Evolutionary conservation across 1,140 invertebrate genomes (phyloP).

Genomic region (Panonychus citri): DNA sequence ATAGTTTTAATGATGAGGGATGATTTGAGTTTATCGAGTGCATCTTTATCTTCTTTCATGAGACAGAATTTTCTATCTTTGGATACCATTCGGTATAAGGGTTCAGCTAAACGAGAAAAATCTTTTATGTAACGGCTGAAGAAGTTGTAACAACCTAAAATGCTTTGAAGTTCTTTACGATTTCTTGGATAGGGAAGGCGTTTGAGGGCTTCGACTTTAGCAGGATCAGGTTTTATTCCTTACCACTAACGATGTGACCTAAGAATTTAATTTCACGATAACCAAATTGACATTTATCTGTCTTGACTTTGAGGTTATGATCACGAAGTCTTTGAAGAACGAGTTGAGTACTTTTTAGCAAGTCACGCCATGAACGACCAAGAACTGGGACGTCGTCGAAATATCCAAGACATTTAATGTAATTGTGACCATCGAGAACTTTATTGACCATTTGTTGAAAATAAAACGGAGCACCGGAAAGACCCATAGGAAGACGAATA

Average conservation of each 20-base stretch:
- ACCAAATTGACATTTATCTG: slow-evolving; percentile 4
- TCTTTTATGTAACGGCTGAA: neutral
- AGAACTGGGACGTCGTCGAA: slow-evolving; percentile 8
- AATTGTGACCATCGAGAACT: slow-evolving; percentile 4
- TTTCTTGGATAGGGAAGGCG: neutral
- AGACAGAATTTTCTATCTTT: slow-evolving; percentile 7
- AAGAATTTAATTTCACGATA: slow-evolving; percentile 1
- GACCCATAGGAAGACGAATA: slow-evolving; percentile 14
- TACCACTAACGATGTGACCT: slow-evolving; percentile 17
- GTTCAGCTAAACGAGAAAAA: slow-evolving; percentile 17
- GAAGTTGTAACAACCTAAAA: neutral
- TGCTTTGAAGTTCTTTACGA: neutral
- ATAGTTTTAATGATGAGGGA: neutral
- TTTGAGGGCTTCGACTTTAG: neutral
- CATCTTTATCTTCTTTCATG: neutral
- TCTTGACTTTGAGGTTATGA: slow-evolving; percentile 11
- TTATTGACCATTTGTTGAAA: slow-evolving; percentile 16
- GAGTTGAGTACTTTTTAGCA: neutral
- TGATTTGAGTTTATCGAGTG: neutral
- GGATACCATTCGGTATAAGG: slow-evolving; percentile 17
- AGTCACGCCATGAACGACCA: slow-evolving; percentile 5
- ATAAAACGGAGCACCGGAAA: slow-evolving; percentile 12
- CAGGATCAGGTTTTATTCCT: slow-evolving; percentile 2
- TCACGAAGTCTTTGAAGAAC: slow-evolving; percentile 1
- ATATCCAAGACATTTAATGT: neutral